Percentiles rank a stretch among this genome's conserved stretches.
Evolutionary conservation across 2,888 invertebrate species (phyloP).

Genomic region (Folsomia manolachei): DNA sequence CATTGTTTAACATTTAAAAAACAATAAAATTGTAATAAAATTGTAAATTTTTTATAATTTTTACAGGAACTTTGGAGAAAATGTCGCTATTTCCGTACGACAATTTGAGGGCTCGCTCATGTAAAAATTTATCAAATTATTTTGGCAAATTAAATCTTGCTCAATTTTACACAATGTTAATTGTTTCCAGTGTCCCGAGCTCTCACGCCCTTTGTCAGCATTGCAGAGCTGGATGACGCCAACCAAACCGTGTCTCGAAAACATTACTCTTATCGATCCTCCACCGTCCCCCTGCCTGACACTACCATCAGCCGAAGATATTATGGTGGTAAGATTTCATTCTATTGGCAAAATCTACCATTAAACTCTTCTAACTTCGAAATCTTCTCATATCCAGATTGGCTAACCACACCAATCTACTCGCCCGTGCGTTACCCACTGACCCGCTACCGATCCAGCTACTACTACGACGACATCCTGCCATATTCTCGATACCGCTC

Average conservation of each 20-base stretch:
- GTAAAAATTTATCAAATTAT: neutral
- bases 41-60: neutral
- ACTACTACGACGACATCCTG: neutral
- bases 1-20: no score
- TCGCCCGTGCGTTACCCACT: no score
- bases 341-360: neutral
- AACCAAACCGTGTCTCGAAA: neutral
- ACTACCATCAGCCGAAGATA: neutral
- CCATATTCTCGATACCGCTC: neutral
- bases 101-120: neutral
- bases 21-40: no score
- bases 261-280: neutral
- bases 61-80: neutral
- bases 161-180: neutral
- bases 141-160: neutral
- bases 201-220: neutral
- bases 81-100: neutral
- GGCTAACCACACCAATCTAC: neutral
- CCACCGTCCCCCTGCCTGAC: neutral
- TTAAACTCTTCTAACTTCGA: neutral
- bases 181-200: neutral
- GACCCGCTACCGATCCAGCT: neutral
- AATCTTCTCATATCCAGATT: neutral
- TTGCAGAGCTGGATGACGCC: neutral
- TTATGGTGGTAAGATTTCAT: neutral